Conservation (phyloP, 1,140 invertebrate species). For the Medauroidea extradentata region DNA sequence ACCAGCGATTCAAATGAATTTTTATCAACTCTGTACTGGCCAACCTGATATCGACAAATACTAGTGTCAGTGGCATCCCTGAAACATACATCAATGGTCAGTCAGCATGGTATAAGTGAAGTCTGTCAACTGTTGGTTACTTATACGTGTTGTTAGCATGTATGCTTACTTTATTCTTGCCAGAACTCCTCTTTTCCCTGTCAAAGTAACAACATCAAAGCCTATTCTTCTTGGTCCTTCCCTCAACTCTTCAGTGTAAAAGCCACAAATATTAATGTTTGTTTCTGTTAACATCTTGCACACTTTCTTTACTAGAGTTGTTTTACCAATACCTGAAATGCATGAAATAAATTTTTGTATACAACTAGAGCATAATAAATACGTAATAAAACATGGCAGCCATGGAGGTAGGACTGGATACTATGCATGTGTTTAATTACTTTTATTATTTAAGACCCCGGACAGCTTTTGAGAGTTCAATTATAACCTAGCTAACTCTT, state of each 20-base stretch:
- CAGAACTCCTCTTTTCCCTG: constrained; percentile 38
- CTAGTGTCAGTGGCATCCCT: not conserved
- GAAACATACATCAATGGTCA: not conserved
- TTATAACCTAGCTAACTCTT: too few relatives aligned
- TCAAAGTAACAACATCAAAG: constrained; percentile 47
- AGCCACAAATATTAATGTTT: constrained; percentile 35
- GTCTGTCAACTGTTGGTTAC: not conserved
- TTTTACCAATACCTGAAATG: constrained; percentile 45
- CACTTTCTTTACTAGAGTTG: constrained; percentile 43
- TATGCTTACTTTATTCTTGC: constrained; percentile 37
- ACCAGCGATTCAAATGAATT: not conserved
- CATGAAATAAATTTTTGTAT: not conserved
- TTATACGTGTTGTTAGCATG: not conserved
- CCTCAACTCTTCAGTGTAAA: constrained; percentile 48
- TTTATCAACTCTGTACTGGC: not conserved
- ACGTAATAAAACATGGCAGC: too few relatives aligned
- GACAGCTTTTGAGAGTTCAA: too few relatives aligned
- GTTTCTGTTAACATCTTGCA: constrained; percentile 32
- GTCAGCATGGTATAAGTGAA: not conserved
- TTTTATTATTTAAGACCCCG: too few relatives aligned
- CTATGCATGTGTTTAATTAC: too few relatives aligned
- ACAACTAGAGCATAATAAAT: too few relatives aligned
- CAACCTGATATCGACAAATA: not conserved
- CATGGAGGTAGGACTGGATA: too few relatives aligned
- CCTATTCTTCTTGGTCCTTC: constrained; percentile 39